phyloP scores from a whole-genome alignment of 2,113 vertebrate genomes.

The Neotragus moschatus region DNA sequence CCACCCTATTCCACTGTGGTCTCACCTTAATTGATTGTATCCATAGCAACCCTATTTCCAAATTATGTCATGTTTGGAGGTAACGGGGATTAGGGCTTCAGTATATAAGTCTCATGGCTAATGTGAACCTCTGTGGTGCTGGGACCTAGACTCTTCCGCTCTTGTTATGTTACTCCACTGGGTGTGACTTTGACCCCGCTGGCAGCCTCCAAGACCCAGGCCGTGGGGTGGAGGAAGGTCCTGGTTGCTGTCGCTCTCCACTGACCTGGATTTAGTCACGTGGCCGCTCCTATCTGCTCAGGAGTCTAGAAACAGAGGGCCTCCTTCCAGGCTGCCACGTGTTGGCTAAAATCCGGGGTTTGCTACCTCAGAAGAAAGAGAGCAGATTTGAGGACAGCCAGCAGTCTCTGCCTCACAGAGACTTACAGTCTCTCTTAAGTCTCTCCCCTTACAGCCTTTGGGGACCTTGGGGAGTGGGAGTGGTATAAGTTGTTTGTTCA shows the following conservation, averaged over 20 bases:
- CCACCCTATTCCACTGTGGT: accelerated
- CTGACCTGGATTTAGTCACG: not conserved
- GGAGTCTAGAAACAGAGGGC: not conserved
- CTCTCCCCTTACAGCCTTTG: not conserved
- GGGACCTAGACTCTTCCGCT: not conserved
- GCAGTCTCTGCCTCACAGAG: too few relatives aligned
- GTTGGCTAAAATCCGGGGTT: accelerated
- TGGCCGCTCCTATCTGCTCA: accelerated
- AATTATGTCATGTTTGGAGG: not conserved
- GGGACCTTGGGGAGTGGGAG: not conserved
- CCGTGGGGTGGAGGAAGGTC: not conserved
- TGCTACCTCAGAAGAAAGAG: not conserved
- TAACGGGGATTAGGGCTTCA: not conserved
- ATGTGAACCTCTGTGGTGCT: not conserved
- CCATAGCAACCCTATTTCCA: not conserved
- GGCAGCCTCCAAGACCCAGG: not conserved
- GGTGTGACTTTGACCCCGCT: not conserved
- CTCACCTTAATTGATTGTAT: not conserved
- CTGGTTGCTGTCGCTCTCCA: accelerated
- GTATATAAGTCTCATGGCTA: not conserved
- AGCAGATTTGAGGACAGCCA: not conserved
- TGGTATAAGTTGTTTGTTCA: not conserved
- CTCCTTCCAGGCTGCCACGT: accelerated
- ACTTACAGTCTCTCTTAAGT: too few relatives aligned
- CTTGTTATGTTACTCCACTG: not conserved